These are phyloP conservation scores for Sinocyclocheilus grahami DNA, from an alignment of 2,113 vertebrate genomes.

Conservation along the genomic window DNA sequence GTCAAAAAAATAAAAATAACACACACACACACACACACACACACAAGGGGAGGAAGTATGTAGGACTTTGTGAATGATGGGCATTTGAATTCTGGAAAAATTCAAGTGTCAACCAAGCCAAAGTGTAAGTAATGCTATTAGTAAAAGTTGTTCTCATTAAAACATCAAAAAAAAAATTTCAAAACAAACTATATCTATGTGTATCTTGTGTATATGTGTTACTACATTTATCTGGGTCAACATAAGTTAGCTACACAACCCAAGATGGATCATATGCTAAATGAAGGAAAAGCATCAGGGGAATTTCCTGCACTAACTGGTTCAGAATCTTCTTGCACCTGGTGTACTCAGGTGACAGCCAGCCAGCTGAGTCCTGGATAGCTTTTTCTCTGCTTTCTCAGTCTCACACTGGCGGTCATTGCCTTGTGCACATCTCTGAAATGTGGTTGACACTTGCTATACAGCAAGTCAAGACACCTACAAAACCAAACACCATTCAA, in stretches of 20 bases:
- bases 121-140: too few relatives aligned
- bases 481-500: background rate
- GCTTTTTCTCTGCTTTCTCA: background rate
- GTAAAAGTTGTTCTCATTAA: too few relatives aligned
- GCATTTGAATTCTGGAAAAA: too few relatives aligned
- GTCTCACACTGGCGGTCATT: background rate
- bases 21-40: too few relatives aligned
- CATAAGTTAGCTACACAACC: slow-evolving; percentile 45
- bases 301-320: slow-evolving; percentile 35
- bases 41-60: too few relatives aligned
- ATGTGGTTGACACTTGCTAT: background rate
- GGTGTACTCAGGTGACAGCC: slow-evolving; percentile 42
- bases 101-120: background rate
- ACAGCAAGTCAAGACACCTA: background rate
- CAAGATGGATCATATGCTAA: slow-evolving; percentile 57
- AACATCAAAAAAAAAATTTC: too few relatives aligned
- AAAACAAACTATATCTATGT: background rate
- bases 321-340: slow-evolving; percentile 46
- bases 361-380: slow-evolving; percentile 41
- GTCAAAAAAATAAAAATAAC: too few relatives aligned
- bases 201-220: background rate
- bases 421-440: background rate
- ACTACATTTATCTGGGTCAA: slow-evolving; percentile 44
- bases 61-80: too few relatives aligned
- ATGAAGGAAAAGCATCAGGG: slow-evolving; percentile 52